phyloP scores from a whole-genome alignment of 2,888 invertebrate genomes.

The Spatulosminthurus flaviceps region DNA sequence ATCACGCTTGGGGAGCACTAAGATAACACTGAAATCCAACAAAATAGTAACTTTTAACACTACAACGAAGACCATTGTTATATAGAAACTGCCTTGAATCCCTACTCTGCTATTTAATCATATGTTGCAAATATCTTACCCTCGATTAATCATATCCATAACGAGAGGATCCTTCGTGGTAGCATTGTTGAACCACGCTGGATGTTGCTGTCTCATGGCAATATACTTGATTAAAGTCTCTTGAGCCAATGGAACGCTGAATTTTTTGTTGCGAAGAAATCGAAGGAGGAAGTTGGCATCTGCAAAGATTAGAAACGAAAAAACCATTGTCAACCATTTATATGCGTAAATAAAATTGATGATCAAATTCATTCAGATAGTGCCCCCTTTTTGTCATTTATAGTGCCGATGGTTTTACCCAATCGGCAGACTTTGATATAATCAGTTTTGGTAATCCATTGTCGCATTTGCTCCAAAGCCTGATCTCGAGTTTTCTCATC shows the following conservation, averaged over 20 bases:
- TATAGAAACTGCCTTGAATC: too few relatives aligned
- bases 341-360: too few relatives aligned
- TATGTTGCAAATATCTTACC: too few relatives aligned
- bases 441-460: constrained; percentile 77
- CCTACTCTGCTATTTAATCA: too few relatives aligned
- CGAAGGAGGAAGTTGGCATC: constrained; percentile 77
- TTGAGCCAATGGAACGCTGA: constrained; percentile 80
- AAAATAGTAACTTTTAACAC: too few relatives aligned
- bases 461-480: constrained; percentile 73
- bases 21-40: constrained; percentile 73
- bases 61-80: too few relatives aligned
- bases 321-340: too few relatives aligned
- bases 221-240: constrained; percentile 81
- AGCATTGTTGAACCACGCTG: constrained; percentile 79
- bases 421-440: constrained; percentile 76
- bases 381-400: too few relatives aligned
- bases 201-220: constrained; percentile 78
- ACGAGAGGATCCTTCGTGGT: constrained; percentile 77
- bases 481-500: constrained; percentile 74
- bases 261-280: constrained; percentile 83
- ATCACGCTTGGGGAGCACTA: constrained; percentile 81
- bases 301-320: too few relatives aligned
- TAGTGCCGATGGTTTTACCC: too few relatives aligned
- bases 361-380: too few relatives aligned
- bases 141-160: constrained; percentile 76